A percentile compares a stretch with the other conserved stretches of the same genome.
Evolutionary conservation across 2,797 vertebrate genomes (phyloP).

Genomic region (Centroberyx gerrardi): DNA sequence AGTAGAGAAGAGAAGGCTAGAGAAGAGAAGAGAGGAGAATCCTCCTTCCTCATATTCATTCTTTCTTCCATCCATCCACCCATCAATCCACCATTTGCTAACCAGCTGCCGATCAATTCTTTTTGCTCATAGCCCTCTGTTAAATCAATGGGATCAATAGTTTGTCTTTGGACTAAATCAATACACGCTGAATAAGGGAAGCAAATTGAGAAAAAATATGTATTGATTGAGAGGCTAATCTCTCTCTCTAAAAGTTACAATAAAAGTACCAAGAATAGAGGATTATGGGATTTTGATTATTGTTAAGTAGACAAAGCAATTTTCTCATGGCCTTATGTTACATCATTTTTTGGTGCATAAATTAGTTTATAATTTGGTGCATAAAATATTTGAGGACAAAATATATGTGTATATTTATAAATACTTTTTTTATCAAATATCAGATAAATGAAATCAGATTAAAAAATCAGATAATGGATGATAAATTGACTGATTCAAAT

Average conservation of each 20-base stretch:
- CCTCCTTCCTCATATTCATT: too few relatives aligned
- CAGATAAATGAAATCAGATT: not conserved
- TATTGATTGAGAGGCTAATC: conserved; percentile 19
- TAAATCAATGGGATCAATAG: conserved; percentile 37
- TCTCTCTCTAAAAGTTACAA: not conserved
- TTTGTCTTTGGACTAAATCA: conserved; percentile 2
- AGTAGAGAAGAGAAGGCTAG: too few relatives aligned
- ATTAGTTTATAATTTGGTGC: not conserved
- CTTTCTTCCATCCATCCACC: too few relatives aligned
- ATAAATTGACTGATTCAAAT: not conserved
- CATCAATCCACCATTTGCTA: conserved; percentile 28
- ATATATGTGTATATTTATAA: not conserved
- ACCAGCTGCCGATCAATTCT: conserved; percentile 40
- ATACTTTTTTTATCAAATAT: too few relatives aligned
- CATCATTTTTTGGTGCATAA: not conserved
- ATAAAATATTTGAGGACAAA: not conserved
- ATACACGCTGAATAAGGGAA: not conserved
- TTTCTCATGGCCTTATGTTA: not conserved
- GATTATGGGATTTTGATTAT: not conserved
- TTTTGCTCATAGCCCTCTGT: not conserved
- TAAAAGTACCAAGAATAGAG: not conserved
- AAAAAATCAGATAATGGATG: not conserved
- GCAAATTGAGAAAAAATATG: not conserved
- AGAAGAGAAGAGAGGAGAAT: not conserved
- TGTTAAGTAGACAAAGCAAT: not conserved